Conservation (phyloP, 2,797 vertebrate genomes). For the Gambusia yucatana region DNA sequence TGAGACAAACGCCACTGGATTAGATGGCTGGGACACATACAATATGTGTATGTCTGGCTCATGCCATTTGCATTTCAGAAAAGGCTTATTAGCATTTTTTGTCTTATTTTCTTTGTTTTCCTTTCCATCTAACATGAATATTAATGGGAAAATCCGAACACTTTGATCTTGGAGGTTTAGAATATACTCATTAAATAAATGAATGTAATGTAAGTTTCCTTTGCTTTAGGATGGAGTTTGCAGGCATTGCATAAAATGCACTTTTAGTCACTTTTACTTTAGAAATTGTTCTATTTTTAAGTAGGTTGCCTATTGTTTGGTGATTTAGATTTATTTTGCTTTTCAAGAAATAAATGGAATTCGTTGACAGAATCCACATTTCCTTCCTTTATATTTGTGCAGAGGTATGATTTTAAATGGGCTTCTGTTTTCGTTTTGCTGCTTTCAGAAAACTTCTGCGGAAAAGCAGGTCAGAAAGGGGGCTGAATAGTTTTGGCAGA, state of each 20-base stretch:
- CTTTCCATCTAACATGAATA: constrained; percentile 70
- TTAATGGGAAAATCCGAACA: constrained; percentile 69
- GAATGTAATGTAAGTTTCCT: constrained; percentile 26
- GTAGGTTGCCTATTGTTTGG: constrained; percentile 46
- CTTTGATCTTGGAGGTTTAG: constrained; percentile 68
- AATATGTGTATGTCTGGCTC: constrained; percentile 48
- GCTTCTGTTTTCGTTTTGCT: constrained; percentile 30
- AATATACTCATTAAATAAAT: constrained; percentile 60
- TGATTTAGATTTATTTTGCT: constrained; percentile 49
- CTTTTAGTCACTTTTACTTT: constrained; percentile 35
- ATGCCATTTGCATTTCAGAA: constrained; percentile 69
- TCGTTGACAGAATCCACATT: constrained; percentile 51
- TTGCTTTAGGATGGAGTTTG: constrained; percentile 31
- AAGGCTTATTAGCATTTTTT: constrained; percentile 74
- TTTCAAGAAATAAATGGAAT: constrained; percentile 71
- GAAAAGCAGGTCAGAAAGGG: constrained; percentile 44
- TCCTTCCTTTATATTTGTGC: constrained; percentile 29
- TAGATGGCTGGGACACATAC: constrained; percentile 38
- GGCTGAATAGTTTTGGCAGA: constrained; percentile 47
- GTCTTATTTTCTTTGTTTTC: constrained; percentile 52
- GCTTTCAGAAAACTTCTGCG: constrained; percentile 22
- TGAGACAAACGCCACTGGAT: constrained; percentile 22
- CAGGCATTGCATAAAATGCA: constrained; percentile 26
- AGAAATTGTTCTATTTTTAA: constrained; percentile 53
- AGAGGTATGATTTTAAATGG: constrained; percentile 23